Base-by-base conservation (phyloP, 2,113 vertebrate species). In the Pseudopipra pipra region DNA sequence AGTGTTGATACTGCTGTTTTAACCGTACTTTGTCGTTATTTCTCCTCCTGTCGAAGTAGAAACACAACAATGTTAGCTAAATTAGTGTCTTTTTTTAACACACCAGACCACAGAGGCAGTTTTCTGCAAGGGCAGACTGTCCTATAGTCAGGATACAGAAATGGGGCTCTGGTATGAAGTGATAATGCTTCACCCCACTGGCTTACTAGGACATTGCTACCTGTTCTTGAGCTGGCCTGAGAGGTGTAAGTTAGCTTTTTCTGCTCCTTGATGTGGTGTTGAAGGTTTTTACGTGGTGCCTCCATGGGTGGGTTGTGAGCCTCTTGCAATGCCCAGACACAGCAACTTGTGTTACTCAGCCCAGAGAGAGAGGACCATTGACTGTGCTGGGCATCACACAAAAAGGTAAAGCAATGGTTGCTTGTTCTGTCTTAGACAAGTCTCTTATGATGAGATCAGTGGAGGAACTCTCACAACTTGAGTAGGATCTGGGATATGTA, bases 241-340 rank as follows among this genome's bases (percentile, higher is more conserved):
- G 65, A 92, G 2, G 2, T 33, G 7, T 59, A 39, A 76, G 6
- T 31, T 30, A 63, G 25, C 8, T 46, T 63, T 79, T 83, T 52
- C 41, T 75, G 39, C 25, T 77, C 44, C 23, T 61, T 15, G 16
- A 0, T 49, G 70, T 56, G 44, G 13, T 52, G 21, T 21, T 75
- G 44, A 35, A 13, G 5, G 13, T 43, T 63, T 58, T 31, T 2
- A 1, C 1, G 1, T 1, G 2, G 52, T 41, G 12, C 52, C 8
- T 78, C 18, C 2, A 0, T 14, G n/a, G 28, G 18, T 1, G 5
- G 30, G 9, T 31, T 55, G 10, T 37, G 25, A 75, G 61, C 12
- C 31, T 74, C 22, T 58, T 58, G n/a, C 54, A 84, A 5, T 24
- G 31, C 11, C 44, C 24, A 67, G 28, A n/a, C 31, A 18, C 9